Evolutionary conservation across 2,113 vertebrate genomes (phyloP), one percentile per base, ranked within the genome.

Genomic region (Malurus alboscapulatus): DNA sequence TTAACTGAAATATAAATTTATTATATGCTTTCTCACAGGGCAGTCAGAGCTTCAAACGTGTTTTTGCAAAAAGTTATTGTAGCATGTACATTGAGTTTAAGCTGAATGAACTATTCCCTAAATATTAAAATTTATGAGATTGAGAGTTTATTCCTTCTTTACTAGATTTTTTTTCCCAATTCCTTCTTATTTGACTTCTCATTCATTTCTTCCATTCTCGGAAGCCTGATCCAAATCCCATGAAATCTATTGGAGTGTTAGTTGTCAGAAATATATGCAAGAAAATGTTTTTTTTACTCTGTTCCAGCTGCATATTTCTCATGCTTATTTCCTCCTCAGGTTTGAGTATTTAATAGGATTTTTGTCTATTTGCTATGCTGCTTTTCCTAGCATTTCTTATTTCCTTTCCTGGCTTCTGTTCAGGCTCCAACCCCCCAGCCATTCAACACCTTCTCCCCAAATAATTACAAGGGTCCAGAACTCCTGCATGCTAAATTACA

Each of bases 291-390:
- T 84, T 85, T 77, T 18, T 74, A 10, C 78, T 79, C 45, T 36
- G 38, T 92, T 90, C 67, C 59, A 80, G 36, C 47, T 80, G 38
- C 1, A 26, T 67, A 84, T 87, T 93, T 66, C 44, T 92, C 42
- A 51, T 54, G 51, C 55, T 90, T 91, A 87, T 95, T 96, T 93
- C 66, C 54, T 80, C 51, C 40, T 73, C 66, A 84, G 44, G 34
- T 93, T 12, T 93, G 67, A 93, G 82, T 87, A 68, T 91, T 94
- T 91, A 93, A 94, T 58, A 93, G 55, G 78, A 90, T 94, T 93
- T 85, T 54, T 83, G 22, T 76, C 58, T 92, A 57, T 90, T 90
- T 91, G n/a, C 26, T 72, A 47, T 83, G 82, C 67, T 69, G 47
- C 50, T 94, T 94, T 88, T 92, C 73, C 79, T 66, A 81, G n/a